Evolutionary conservation across 2,888 invertebrate genomes (phyloP).

Genomic region (Tachina fera): DNA sequence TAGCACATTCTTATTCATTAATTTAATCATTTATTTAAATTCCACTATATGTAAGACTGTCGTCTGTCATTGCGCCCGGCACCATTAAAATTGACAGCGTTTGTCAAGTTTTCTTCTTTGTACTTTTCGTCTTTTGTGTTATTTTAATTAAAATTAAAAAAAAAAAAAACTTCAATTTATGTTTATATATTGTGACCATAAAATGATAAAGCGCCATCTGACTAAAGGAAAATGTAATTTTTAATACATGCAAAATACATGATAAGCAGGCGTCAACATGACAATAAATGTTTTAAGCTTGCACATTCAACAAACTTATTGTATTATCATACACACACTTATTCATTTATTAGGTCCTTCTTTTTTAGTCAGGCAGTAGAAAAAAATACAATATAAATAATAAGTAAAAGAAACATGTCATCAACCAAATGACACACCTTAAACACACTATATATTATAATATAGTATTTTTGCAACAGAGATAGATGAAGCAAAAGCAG

Average conservation of each 20-base stretch:
- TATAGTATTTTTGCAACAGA: constrained; percentile 12
- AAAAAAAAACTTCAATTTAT: constrained; percentile 37
- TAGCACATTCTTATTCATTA: constrained; percentile 34
- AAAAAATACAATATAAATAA: constrained; percentile 18
- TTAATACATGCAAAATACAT: constrained; percentile 69
- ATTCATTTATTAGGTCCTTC: constrained; percentile 38
- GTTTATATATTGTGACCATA: constrained; percentile 21
- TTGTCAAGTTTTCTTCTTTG: constrained; percentile 34
- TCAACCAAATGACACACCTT: constrained; percentile 60
- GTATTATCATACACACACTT: not conserved
- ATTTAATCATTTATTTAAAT: constrained; percentile 42
- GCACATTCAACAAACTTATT: not conserved
- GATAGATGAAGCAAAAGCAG: constrained; percentile 26
- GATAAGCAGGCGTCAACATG: constrained; percentile 68
- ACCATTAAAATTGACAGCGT: constrained; percentile 51
- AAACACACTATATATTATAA: constrained; percentile 42
- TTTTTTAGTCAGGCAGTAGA: not conserved
- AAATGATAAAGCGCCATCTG: constrained; percentile 49
- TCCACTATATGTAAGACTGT: constrained; percentile 33
- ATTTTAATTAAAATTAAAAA: constrained; percentile 54
- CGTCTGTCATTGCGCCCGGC: constrained; percentile 23
- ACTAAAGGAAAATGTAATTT: constrained; percentile 38
- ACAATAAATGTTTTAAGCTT: constrained; percentile 63
- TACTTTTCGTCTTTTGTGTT: constrained; percentile 10
- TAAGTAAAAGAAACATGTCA: constrained; percentile 45